Evolutionary conservation across 2,888 invertebrate genomes (phyloP).

Genomic region (Agrochola circellaris): DNA sequence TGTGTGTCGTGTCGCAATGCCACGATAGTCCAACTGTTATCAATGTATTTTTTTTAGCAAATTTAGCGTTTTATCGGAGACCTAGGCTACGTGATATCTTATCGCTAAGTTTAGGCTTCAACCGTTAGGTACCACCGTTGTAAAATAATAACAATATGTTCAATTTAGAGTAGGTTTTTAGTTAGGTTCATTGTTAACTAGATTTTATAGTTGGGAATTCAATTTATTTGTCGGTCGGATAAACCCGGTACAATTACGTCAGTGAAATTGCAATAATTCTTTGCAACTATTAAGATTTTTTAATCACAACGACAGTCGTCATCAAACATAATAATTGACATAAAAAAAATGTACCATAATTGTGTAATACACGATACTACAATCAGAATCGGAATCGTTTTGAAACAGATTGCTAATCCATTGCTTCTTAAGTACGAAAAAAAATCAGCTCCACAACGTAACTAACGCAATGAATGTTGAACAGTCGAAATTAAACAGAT

Average conservation of each 20-base stretch:
- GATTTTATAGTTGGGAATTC: not conserved
- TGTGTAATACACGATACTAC: too few species aligned
- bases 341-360: not conserved
- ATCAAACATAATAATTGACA: not conserved
- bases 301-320: not conserved
- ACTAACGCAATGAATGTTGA: too few species aligned
- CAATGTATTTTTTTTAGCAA: conserved; percentile 81
- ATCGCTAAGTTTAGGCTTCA: conserved; percentile 84
- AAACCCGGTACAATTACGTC: not conserved
- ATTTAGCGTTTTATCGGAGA: conserved; percentile 88
- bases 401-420: too few species aligned
- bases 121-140: conserved; percentile 56
- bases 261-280: not conserved
- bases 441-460: too few species aligned
- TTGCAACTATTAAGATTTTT: not conserved
- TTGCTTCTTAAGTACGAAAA: too few species aligned
- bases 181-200: not conserved
- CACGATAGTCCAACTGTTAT: conserved; percentile 81
- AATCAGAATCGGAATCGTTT: too few species aligned
- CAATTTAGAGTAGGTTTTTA: conserved; percentile 39
- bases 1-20: conserved; percentile 61
- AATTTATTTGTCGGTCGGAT: not conserved
- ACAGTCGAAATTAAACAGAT: too few species aligned
- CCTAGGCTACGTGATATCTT: conserved; percentile 87
- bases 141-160: conserved; percentile 52